Percentiles rank a stretch among this genome's conserved stretches.
These are phyloP conservation scores for Rhabditoides inermis DNA, from an alignment of 2,888 invertebrate genomes.

Conservation along the genomic window DNA sequence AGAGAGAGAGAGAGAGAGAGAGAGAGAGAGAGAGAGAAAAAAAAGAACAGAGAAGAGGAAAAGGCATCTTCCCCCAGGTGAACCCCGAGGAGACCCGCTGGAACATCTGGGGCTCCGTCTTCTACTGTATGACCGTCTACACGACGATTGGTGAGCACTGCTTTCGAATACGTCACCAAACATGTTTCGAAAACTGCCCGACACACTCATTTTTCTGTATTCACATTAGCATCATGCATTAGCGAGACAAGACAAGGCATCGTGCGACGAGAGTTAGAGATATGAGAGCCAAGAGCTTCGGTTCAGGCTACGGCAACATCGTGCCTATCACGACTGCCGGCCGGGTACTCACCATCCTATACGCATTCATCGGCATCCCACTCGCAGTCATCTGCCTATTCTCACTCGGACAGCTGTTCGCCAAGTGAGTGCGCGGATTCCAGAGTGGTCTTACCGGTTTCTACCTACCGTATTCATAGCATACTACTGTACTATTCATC, in stretches of 20 bases:
- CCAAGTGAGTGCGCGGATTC: too few relatives aligned
- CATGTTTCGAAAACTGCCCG: not conserved
- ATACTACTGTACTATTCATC: too few relatives aligned
- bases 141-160: slow-evolving; percentile 66
- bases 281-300: not conserved
- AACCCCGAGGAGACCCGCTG: slow-evolving; percentile 34
- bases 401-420: slow-evolving; percentile 42
- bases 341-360: slow-evolving; percentile 42
- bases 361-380: slow-evolving; percentile 47
- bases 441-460: too few relatives aligned
- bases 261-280: too few relatives aligned
- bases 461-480: too few relatives aligned
- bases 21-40: not conserved
- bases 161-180: too few relatives aligned
- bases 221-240: too few relatives aligned
- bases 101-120: slow-evolving; percentile 41
- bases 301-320: slow-evolving; percentile 47
- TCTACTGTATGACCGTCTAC: slow-evolving; percentile 49
- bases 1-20: not conserved
- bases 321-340: slow-evolving; percentile 39
- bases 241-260: too few relatives aligned
- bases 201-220: too few relatives aligned
- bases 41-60: not conserved
- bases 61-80: slow-evolving; percentile 8
- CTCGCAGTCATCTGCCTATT: slow-evolving; percentile 44